Percentiles rank a stretch among this genome's conserved stretches.
These are phyloP conservation scores for Lampris incognitus DNA, from an alignment of 2,113 vertebrate species.

Conservation along the genomic window DNA sequence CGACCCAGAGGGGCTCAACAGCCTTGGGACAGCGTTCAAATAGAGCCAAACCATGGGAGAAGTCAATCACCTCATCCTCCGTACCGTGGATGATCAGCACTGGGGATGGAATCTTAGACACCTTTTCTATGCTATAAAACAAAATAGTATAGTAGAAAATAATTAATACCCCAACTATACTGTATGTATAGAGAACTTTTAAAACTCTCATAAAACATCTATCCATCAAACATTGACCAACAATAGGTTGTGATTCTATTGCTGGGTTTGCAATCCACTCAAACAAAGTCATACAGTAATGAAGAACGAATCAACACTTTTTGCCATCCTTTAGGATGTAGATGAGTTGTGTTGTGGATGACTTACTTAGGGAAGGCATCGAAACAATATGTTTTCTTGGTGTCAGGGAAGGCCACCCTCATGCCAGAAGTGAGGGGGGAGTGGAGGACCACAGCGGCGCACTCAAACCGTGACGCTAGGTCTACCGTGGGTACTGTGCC, in stretches of 20 bases:
- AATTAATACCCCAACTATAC: background rate
- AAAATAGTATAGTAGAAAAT: background rate
- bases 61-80: slow-evolving; percentile 98
- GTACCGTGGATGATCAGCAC: slow-evolving; percentile 99
- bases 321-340: background rate
- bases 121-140: slow-evolving; percentile 93
- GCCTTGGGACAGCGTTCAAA: slow-evolving; percentile 97
- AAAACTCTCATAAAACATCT: too few relatives aligned
- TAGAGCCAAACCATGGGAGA: slow-evolving; percentile 95
- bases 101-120: slow-evolving; percentile 96
- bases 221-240: too few relatives aligned
- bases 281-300: too few relatives aligned
- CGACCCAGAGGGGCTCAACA: slow-evolving; percentile 98
- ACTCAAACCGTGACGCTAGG: slow-evolving; percentile 96
- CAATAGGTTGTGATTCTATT: too few relatives aligned
- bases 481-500: slow-evolving; percentile 98
- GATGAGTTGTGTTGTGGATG: background rate
- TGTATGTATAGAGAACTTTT: background rate
- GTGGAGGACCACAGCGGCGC: slow-evolving; percentile 95
- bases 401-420: slow-evolving; percentile 97
- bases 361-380: slow-evolving; percentile 96
- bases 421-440: slow-evolving; percentile 98
- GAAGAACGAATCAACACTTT: too few relatives aligned
- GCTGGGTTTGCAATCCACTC: too few relatives aligned
- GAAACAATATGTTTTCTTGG: slow-evolving; percentile 99